A percentile compares a stretch with the other conserved stretches of the same genome.
Conservation (phyloP, 1,140 invertebrate species). For the Trachymyrmex cornetzi region DNA sequence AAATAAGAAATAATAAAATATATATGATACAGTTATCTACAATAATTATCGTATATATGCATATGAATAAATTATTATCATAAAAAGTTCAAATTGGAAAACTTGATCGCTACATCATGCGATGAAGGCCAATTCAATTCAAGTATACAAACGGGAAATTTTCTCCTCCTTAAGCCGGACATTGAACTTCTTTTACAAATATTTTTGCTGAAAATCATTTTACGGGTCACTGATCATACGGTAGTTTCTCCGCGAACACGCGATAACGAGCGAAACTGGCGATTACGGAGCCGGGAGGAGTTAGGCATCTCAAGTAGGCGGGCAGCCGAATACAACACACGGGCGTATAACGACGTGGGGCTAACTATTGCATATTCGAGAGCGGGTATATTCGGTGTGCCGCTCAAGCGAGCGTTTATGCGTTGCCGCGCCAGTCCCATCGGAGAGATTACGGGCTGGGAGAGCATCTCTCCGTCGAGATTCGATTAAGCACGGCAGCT, state of each 20-base stretch:
- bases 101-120: not conserved
- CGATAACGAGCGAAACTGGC: not conserved
- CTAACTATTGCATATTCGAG: conserved; percentile 40
- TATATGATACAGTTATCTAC: not conserved
- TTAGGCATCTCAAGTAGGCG: conserved; percentile 17
- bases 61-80: not conserved
- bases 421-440: conserved; percentile 31
- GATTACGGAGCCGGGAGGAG: conserved; percentile 12
- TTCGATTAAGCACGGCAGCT: conserved; percentile 44
- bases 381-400: conserved; percentile 2
- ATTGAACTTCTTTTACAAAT: conserved; percentile 10
- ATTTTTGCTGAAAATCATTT: not conserved
- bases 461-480: conserved; percentile 20
- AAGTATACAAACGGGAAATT: not conserved
- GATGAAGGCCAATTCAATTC: not conserved
- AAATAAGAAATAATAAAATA: conserved; percentile 2
- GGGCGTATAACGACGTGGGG: not conserved
- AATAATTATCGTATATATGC: too few species aligned
- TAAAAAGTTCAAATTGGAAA: not conserved
- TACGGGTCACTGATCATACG: conserved; percentile 1
- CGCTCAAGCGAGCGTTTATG: conserved; percentile 22
- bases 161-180: not conserved
- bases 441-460: conserved; percentile 34
- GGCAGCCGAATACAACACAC: not conserved
- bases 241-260: not conserved